Evolutionary conservation across 2,888 invertebrate genomes (phyloP).

Genomic region (Neelides folsomi): DNA sequence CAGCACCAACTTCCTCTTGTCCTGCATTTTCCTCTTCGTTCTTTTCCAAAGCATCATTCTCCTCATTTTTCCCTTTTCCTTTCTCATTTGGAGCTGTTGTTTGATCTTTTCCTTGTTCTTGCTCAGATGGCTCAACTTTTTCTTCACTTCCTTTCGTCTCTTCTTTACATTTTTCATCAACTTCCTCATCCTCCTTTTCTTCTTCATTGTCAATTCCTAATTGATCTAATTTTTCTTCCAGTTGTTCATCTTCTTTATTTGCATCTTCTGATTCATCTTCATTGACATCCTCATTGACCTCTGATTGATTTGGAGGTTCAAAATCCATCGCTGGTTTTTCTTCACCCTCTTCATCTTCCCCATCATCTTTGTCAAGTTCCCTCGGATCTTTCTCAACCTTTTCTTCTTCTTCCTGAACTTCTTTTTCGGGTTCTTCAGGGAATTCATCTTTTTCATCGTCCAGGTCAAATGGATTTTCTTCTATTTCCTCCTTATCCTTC

Average conservation of each 20-base stretch:
- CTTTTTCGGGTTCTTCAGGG: slow-evolving; percentile 10
- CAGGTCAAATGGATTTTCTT: slow-evolving; percentile 74
- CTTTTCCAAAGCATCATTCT: slow-evolving; percentile 14
- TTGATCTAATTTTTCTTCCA: slow-evolving; percentile 16
- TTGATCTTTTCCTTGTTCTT: not conserved
- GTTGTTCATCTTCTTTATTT: slow-evolving; percentile 28
- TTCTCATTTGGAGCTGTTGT: not conserved
- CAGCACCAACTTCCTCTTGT: slow-evolving; percentile 43
- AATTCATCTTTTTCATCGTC: slow-evolving; percentile 39
- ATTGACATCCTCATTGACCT: slow-evolving; percentile 36
- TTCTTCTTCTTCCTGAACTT: slow-evolving; percentile 14
- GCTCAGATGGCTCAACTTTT: slow-evolving; percentile 15
- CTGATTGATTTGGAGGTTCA: not conserved
- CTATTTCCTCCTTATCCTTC: slow-evolving; percentile 49
- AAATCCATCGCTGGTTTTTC: slow-evolving; percentile 34
- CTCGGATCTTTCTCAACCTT: slow-evolving; percentile 15
- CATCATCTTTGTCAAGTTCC: slow-evolving; percentile 41
- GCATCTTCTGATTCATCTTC: slow-evolving; percentile 39
- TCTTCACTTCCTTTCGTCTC: slow-evolving; percentile 14
- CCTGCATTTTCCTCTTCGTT: slow-evolving; percentile 20
- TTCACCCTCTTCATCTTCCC: slow-evolving; percentile 37
- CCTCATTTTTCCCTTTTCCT: slow-evolving; percentile 32
- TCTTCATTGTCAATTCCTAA: slow-evolving; percentile 38
- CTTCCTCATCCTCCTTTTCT: slow-evolving; percentile 34
- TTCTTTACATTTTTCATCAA: slow-evolving; percentile 34